Evolutionary conservation across 2,113 vertebrate species (phyloP), one percentile per base, ranked within the genome.

Genomic region (Paralichthys olivaceus): DNA sequence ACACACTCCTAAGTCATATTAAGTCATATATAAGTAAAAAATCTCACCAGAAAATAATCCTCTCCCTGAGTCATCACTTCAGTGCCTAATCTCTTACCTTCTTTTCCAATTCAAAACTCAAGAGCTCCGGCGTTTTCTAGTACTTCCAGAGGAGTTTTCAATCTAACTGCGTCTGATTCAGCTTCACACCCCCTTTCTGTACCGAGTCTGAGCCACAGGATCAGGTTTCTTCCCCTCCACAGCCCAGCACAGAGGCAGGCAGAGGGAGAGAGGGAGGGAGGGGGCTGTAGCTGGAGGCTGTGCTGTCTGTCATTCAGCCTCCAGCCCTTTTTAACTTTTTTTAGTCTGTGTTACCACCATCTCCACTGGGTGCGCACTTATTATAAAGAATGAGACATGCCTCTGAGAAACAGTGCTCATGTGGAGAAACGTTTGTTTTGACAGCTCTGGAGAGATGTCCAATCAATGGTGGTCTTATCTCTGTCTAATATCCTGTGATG

Each of bases 191-290:
- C 92, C 85, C 85, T 86, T 91, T 90, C 85, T 86, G 71, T 34
- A 89, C 83, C 69, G 75, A 83, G 89, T 88, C 81, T 67, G 75
- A 84, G 89, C 80, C 72, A 45, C 56, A 5, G 83, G 91, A 86
- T 95, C 92, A 43, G 64, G 87, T 94, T 95, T 93, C 93, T 90
- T 86, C 89, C 78, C 73, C 89, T 83, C 85, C 2, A 79, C 83
- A 80, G 81, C 69, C 79, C 85, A 63, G 77, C 76, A 23, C 75
- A 40, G 62, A 68, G 49, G 19, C 49, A 22, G 20, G 49, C 49
- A 53, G 49, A 63, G 72, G 74, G 55, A 55, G 65, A 51, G 29
- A 7, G 58, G 32, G 34, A 55, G 26, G 70, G 37, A 73, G 77
- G 58, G 59, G 70, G 25, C 47, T 84, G 69, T 71, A 63, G 79